Percentiles rank a stretch among this genome's conserved stretches.
These are phyloP conservation scores for Nipponacmea schrenckii DNA, from an alignment of 2,888 invertebrate species.

Conservation along the genomic window DNA sequence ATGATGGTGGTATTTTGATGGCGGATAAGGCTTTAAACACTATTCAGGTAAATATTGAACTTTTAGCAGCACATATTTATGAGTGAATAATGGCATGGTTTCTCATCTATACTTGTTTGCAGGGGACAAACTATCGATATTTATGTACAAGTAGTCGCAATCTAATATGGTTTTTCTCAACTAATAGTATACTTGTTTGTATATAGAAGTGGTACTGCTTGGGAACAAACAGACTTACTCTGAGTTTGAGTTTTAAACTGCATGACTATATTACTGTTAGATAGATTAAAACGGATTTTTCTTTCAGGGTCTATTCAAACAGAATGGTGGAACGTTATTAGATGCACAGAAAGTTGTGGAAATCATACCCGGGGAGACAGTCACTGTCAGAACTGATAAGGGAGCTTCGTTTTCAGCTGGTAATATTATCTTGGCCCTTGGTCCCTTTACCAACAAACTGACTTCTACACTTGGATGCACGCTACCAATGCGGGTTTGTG, in stretches of 20 bases:
- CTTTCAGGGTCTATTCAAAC: constrained; percentile 47
- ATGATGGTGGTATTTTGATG: constrained; percentile 53
- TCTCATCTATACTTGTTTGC: too few species aligned
- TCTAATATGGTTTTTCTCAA: too few species aligned
- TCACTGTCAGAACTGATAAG: constrained; percentile 44
- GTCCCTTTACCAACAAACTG: constrained; percentile 60
- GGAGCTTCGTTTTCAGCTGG: constrained; percentile 37
- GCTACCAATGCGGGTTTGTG: constrained; percentile 54
- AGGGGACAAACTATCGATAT: too few species aligned
- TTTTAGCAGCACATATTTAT: not conserved
- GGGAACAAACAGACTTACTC: too few species aligned
- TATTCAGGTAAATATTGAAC: constrained; percentile 53
- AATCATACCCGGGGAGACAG: constrained; percentile 46
- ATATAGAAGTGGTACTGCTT: too few species aligned
- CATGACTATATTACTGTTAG: too few species aligned
- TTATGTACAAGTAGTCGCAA: too few species aligned
- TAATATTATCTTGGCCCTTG: constrained; percentile 59
- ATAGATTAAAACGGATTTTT: not conserved
- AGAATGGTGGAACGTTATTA: constrained; percentile 47
- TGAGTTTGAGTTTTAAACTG: too few species aligned
- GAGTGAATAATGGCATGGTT: too few species aligned
- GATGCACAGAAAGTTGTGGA: constrained; percentile 47
- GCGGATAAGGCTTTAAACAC: constrained; percentile 56
- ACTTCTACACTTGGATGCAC: constrained; percentile 48
- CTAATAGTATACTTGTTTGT: too few species aligned